phyloP scores from a whole-genome alignment of 2,888 invertebrate species.

The Notodromas monacha region DNA sequence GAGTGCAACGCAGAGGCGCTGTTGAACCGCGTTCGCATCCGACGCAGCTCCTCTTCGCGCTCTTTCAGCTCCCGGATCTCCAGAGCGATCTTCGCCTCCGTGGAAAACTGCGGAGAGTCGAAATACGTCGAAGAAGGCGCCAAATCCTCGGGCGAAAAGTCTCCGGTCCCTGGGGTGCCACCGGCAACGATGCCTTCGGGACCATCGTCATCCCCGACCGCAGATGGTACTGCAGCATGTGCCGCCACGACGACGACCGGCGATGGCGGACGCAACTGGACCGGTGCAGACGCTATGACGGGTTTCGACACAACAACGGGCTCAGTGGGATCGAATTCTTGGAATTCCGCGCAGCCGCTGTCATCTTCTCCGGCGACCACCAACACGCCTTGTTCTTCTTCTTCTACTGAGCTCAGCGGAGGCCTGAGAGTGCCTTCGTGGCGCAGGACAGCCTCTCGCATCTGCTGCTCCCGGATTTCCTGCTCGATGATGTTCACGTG shows the following conservation, averaged over 20 bases:
- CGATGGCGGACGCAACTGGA: too few relatives aligned
- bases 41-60: slow-evolving; percentile 20
- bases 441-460: slow-evolving; percentile 9
- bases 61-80: slow-evolving; percentile 19
- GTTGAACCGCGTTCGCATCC: slow-evolving; percentile 11
- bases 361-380: slow-evolving; percentile 5
- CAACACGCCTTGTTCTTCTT: slow-evolving; percentile 5
- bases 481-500: slow-evolving; percentile 10
- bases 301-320: too few relatives aligned
- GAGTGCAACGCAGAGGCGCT: too few relatives aligned
- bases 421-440: slow-evolving; percentile 8
- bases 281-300: too few relatives aligned
- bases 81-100: slow-evolving; percentile 16
- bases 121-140: slow-evolving; percentile 2
- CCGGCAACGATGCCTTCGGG: not conserved
- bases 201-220: not conserved
- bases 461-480: slow-evolving; percentile 10
- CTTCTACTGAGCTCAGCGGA: slow-evolving; percentile 7
- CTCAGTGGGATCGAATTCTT: slow-evolving; percentile 2
- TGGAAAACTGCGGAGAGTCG: slow-evolving; percentile 11
- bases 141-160: not conserved
- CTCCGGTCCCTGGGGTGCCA: not conserved
- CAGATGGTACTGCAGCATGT: too few relatives aligned
- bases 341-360: not conserved
- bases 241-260: too few relatives aligned